Evolutionary conservation across 2,888 invertebrate genomes (phyloP), one percentile per base, ranked within the genome.

Genomic region (Eremobia ochroleuca): DNA sequence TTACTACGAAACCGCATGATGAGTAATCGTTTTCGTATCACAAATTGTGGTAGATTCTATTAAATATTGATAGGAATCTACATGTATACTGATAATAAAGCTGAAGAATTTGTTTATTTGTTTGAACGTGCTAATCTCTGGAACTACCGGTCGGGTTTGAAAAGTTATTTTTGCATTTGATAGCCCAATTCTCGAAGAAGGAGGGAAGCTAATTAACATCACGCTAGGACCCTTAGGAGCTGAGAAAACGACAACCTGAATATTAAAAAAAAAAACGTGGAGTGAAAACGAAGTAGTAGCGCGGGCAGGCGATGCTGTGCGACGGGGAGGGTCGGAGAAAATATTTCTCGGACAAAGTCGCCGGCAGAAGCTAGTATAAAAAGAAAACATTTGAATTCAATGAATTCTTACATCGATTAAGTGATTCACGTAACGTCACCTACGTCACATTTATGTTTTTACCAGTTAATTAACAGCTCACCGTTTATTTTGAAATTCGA

Each of bases 11-110:
- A 80, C 67, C 28, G 46, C 40, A 15, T 31, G 25, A 15, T 31
- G 25, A 28, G 11, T 69, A 28, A 72, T 81, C 52, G 28, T 49
- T 72, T 37, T 43, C 15, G 28, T 81, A 73, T 73, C 70, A 37
- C 13, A 67, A 40, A 67, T 49, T 40, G 37, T 73, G 80, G 83
- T 80, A 76, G 67, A 69, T 61, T 69, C 43, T 52, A 13, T 73
- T 66, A n/a, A 73, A 34, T 58, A 49, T 49, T 21, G 65, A 77
- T 77, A 75, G 15, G 2, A 68, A 13, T 11, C 52, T 52, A 52
- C 9, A 0, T 13, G 43, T 43, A 52, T 52, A 52, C n/a, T 25
- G n/a, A 55, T n/a, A 55, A 55, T 55, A 55, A 25, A n/a, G n/a
- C n/a, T 55, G 52, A 13, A n/a, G 1, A 25, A n/a, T n/a, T n/a